These are phyloP conservation scores for Hedya salicella DNA, from an alignment of 2,888 invertebrate genomes.

Conservation along the genomic window DNA sequence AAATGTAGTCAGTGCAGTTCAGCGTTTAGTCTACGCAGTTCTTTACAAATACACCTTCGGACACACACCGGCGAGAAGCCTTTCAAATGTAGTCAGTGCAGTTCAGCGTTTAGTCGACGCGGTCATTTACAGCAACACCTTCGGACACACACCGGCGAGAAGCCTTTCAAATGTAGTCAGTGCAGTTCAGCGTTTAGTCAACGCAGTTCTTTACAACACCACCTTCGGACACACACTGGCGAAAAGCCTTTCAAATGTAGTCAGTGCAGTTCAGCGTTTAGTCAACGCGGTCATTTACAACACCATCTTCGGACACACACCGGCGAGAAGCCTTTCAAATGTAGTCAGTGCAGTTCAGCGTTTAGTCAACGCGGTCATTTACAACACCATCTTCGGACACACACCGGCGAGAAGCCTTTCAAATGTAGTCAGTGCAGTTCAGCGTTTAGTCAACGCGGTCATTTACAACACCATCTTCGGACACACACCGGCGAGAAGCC, in stretches of 20 bases:
- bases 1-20: not conserved
- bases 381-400: not conserved
- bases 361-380: not conserved
- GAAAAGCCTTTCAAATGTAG: not conserved
- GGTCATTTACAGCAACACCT: not conserved
- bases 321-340: constrained; percentile 7
- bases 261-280: not conserved
- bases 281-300: not conserved
- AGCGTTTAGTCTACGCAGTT: not conserved
- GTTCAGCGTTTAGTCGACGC: not conserved
- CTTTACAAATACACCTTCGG: not conserved
- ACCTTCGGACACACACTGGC: not conserved
- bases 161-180: constrained; percentile 2
- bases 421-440: not conserved
- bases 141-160: not conserved
- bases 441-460: not conserved
- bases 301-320: not conserved
- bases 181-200: too few relatives aligned
- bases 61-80: constrained; percentile 11
- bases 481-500: constrained; percentile 3
- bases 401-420: not conserved
- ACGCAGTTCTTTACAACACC: too few relatives aligned
- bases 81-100: constrained; percentile 13
- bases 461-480: not conserved
- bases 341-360: not conserved